Conservation (phyloP, 2,888 invertebrate species). For the Stegophylla sp. region DNA sequence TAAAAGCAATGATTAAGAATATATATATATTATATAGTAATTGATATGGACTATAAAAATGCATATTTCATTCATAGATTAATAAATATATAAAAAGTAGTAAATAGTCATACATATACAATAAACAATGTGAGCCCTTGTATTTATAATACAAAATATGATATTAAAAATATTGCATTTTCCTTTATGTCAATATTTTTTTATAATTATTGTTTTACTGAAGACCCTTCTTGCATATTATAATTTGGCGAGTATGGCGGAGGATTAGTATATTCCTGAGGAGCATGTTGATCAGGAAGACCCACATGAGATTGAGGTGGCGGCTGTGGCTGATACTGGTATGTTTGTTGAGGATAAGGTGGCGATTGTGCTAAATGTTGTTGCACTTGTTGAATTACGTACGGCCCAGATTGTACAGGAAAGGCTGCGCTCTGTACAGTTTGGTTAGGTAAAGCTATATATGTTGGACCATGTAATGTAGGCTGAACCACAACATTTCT, state of each 20-base stretch:
- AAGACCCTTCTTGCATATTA: not conserved
- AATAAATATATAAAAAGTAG: constrained; percentile 29
- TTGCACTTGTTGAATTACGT: constrained; percentile 36
- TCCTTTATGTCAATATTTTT: not conserved
- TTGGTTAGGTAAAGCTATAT: constrained; percentile 21
- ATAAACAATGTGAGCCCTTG: constrained; percentile 14
- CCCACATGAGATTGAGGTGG: not conserved
- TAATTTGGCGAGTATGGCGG: constrained; percentile 34
- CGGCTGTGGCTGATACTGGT: constrained; percentile 16
- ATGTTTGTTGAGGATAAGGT: constrained; percentile 34
- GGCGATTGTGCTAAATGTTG: not conserved
- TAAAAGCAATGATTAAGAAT: constrained; percentile 26
- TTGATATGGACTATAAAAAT: not conserved
- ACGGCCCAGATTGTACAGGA: constrained; percentile 41
- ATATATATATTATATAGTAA: not conserved
- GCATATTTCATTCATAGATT: not conserved
- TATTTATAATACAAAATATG: not conserved
- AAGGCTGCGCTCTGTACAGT: not conserved
- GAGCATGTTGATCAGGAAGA: not conserved
- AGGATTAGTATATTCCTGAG: constrained; percentile 40
- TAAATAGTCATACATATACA: constrained; percentile 2
- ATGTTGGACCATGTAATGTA: not conserved
- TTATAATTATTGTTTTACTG: constrained; percentile 27
- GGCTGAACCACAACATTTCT: not conserved
- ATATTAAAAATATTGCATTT: not conserved